Evolutionary conservation across 2,113 vertebrate species (phyloP), one percentile per base, ranked within the genome.

Genomic region (Halichoerus grypus): DNA sequence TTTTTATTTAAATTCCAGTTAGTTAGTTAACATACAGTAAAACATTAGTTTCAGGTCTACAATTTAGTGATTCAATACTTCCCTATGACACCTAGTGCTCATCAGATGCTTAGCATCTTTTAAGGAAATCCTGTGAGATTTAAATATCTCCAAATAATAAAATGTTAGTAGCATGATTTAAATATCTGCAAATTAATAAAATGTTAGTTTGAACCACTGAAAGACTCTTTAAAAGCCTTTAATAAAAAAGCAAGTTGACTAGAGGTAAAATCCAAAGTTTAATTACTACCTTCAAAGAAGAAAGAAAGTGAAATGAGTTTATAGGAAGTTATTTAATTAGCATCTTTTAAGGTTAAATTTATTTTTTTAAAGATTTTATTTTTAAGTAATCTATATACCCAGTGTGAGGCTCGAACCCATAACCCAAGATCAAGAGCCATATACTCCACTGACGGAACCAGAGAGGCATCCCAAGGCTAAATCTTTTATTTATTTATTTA

Each of bases 261-360:
- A 90, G 67, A 94, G 61, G 82, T 65, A 69, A 90, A 97, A 87
- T 82, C 7, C 67, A 61, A 96, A 94, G 85, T 83, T 82, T 94
- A 94, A 82, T 36, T 83, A 86, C 46, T 95, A 55, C 1, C 15
- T 86, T 93, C 93, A 89, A 96, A 92, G 59, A 77, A 93, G 21
- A 92, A 72, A 86, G 46, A 36, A 89, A 94, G 28, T 86, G 33
- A 95, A 69, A 84, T 88, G 42, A 76, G 15, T 94, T 97, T 87
- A n/a, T 33, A 82, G 51, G 65, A 80, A 90, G 49, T 65, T 79
- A 92, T 72, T 95, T 94, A 95, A 95, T 16, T 86, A 63, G 39
- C 19, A 94, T 65, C 19, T 92, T 85, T 92, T 49, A 67, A 74
- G 21, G 31, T 65, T 83, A 92, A 96, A 86, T 77, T 77, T 18